Base-by-base conservation (phyloP, 2,797 vertebrate species). In the Amphiprion clarkii region DNA sequence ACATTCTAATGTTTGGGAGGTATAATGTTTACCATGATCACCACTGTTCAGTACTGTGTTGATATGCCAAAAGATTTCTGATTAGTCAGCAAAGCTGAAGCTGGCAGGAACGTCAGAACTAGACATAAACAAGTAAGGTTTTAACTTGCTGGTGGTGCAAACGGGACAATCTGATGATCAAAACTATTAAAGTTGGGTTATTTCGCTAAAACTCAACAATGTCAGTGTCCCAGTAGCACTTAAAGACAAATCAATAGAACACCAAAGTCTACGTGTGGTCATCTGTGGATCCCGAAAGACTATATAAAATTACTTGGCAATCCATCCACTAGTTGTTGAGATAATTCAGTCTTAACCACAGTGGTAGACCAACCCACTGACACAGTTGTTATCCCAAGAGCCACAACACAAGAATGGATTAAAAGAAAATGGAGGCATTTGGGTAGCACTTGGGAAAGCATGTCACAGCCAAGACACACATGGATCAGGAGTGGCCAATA, bases 401-500 rank as follows among this genome's bases (percentile, higher is more conserved):
- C 42, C 27, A 11, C 12, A 19, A 27, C 54, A 40, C 13, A 12
- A 14, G 53, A 11, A 39, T 31, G 42, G 27, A 42, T 52, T 48
- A 1, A 17, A 51, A 58, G 33, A 21, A 53, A 54, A 48, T 51
- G 4, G 19, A 62, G 54, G 23, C 33, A 54, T n/a, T 51, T 17
- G 5, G 27, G 1, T 46, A 25, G 10, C 11, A 42, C 40, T 44
- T 40, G 21, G 21, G 52, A 10, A 62, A 42, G 59, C 56, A 8
- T 56, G 44, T 65, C 78, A 76, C 76, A 75, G 61, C 59, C 53
- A 56, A 66, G 53, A 58, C 69, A 72, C 75, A 58, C 23, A 42
- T 71, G 19, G 54, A 27, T 39, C 31, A 49, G 27, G 42, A 63
- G 66, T 69, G 70, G 71, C 78, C 81, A 68, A 59, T 74, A 82